Conservation (phyloP, 2,797 vertebrate genomes). For the Myotis myotis region DNA sequence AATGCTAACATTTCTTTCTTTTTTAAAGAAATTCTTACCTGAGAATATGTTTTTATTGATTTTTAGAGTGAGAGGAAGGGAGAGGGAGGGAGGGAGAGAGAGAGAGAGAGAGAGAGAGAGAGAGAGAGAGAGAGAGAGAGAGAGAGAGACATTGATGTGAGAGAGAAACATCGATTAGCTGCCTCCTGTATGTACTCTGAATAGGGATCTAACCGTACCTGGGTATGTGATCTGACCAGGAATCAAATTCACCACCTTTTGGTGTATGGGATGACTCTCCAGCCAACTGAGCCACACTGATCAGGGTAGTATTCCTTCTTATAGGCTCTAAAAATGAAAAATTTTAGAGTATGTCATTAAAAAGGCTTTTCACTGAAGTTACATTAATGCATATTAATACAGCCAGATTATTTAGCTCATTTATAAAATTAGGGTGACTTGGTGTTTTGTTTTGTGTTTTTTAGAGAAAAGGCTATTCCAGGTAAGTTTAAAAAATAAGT, state of each 20-base stretch:
- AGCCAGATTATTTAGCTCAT: conserved; percentile 48
- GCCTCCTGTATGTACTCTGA: not conserved
- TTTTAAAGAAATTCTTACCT: not conserved
- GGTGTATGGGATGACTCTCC: not conserved
- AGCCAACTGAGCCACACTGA: not conserved
- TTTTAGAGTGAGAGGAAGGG: not conserved
- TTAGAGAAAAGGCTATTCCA: not conserved
- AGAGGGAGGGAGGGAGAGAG: no score
- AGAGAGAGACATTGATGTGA: not conserved
- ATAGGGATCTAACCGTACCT: not conserved
- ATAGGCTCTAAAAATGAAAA: conserved; percentile 44
- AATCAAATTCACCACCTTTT: not conserved
- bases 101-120: not conserved
- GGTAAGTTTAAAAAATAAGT: conserved; percentile 5
- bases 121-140: not conserved
- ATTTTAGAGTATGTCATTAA: conserved; percentile 7
- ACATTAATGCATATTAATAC: conserved; percentile 31
- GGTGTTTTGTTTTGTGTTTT: not conserved
- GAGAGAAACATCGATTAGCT: not conserved
- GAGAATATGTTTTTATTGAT: not conserved
- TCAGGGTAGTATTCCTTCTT: not conserved
- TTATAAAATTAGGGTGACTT: conserved; percentile 48
- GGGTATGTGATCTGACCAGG: not conserved
- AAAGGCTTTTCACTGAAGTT: conserved; percentile 20
- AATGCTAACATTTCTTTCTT: not conserved